Base-by-base conservation (phyloP, 1,140 invertebrate genomes). In the Campodea augens region DNA sequence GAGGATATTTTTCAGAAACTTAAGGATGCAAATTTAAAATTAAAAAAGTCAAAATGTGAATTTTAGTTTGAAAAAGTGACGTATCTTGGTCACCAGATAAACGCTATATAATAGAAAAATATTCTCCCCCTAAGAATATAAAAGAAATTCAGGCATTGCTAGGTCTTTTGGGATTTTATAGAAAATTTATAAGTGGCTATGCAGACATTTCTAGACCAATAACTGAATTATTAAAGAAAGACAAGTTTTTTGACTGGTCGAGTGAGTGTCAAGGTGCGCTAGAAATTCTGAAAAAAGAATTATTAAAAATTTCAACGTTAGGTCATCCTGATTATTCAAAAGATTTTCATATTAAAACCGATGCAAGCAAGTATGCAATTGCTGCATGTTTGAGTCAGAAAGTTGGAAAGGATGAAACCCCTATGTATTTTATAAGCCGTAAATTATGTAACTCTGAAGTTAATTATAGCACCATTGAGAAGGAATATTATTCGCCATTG, bases 81-180 rank as follows among this genome's bases (percentile, higher is more conserved):
- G n/a, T n/a, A n/a, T n/a, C n/a, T n/a, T n/a, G n/a, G n/a, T n/a
- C n/a, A n/a, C n/a, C n/a, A n/a, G n/a, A n/a, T n/a, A n/a, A n/a
- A n/a, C n/a, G n/a, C n/a, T n/a, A n/a, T n/a, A n/a, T n/a, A n/a
- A n/a, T n/a, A n/a, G n/a, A n/a, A n/a, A n/a, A n/a, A n/a, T n/a
- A n/a, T n/a, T n/a, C n/a, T n/a, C 10, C 13, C 24, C 59, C 56
- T 13, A 46, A 38, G 23, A 51, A 47, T 22, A 20, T 46, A 1
- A 54, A 51, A 15, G 43, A 54, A 24, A 13, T 63, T 0, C 43
- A 51, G 25, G 24, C 40, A 15, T 56, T 63, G 27, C 38, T 61
- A 0, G 57, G 59, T 2, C 48, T 60, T 38, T 46, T 47, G 5
- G 47, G 52, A 5, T 63, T 59, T 29, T 54, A 57, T 27, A 20